Evolutionary conservation across 2,888 invertebrate genomes (phyloP).

Genomic region (Argyresthia albistria): DNA sequence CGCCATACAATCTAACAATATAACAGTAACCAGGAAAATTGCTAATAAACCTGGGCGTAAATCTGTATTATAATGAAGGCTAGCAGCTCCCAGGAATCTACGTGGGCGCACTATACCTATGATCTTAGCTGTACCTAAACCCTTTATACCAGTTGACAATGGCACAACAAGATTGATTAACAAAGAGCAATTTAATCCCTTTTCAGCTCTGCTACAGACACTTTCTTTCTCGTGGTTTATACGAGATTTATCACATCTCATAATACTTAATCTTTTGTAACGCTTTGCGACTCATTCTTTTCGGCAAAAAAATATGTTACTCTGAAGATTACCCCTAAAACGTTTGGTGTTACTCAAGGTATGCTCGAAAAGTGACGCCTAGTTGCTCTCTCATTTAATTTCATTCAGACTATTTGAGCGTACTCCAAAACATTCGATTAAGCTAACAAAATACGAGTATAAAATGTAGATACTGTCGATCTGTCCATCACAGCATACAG

Average conservation of each 20-base stretch:
- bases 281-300: neutral
- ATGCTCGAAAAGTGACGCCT: no score
- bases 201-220: no score
- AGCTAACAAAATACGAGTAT: neutral
- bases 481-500: neutral
- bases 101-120: neutral
- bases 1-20: slow-evolving; percentile 25
- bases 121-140: no score
- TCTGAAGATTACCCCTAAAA: neutral
- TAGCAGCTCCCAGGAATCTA: neutral
- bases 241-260: neutral
- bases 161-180: no score
- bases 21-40: slow-evolving; percentile 55
- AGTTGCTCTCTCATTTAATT: no score
- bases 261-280: neutral
- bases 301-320: neutral
- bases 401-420: no score
- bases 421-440: no score
- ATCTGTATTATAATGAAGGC: slow-evolving; percentile 39
- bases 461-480: neutral
- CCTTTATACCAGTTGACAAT: no score
- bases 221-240: no score
- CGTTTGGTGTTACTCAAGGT: neutral
- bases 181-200: no score
- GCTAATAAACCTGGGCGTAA: slow-evolving; percentile 50